Evolutionary conservation across 2,113 vertebrate species (phyloP).

Genomic region (Balaeniceps rex): DNA sequence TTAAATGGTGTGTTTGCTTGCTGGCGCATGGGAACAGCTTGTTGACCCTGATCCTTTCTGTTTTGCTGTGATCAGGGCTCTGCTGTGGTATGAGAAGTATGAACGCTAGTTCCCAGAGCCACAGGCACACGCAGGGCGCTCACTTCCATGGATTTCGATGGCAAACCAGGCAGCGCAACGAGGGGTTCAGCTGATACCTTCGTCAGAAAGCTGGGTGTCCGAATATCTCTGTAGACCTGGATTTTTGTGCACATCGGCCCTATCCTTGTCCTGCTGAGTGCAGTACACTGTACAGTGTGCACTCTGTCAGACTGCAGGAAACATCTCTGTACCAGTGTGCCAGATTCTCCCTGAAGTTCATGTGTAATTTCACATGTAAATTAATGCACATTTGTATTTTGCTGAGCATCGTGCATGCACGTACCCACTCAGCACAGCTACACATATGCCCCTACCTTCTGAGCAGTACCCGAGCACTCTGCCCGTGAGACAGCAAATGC

Average conservation of each 20-base stretch:
- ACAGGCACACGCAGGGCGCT: not conserved
- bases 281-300: not conserved
- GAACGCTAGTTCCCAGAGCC: not conserved
- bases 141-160: not conserved
- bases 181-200: not conserved
- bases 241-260: not conserved
- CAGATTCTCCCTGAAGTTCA: not conserved
- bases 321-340: not conserved
- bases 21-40: slow-evolving; percentile 24
- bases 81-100: not conserved
- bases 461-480: not conserved
- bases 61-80: not conserved
- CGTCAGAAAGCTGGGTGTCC: not conserved
- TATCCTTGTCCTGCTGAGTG: not conserved
- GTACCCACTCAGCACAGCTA: not conserved
- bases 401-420: not conserved
- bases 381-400: not conserved
- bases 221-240: not conserved
- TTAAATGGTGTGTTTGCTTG: slow-evolving; percentile 1
- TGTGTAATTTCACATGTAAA: slow-evolving; percentile 4
- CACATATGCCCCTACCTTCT: not conserved
- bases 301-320: not conserved
- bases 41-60: slow-evolving; percentile 27
- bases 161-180: not conserved
- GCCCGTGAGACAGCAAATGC: not conserved